Evolutionary conservation across 2,888 invertebrate genomes (phyloP), one percentile per base, ranked within the genome.

Genomic region (Scotopteryx bipunctaria): DNA sequence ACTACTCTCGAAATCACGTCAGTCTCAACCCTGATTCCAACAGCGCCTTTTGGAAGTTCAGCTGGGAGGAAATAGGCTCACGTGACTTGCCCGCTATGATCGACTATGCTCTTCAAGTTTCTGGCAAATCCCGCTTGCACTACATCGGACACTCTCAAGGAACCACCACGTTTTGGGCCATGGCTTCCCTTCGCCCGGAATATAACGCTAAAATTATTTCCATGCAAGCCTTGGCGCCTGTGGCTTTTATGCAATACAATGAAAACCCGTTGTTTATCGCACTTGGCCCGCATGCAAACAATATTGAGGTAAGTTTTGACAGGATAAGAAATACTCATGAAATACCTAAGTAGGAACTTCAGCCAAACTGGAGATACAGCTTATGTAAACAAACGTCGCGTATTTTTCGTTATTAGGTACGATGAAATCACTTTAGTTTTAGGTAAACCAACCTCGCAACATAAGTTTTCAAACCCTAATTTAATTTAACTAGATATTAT

Each of bases 61-160:
- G 95, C 61, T 97, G 94, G 93, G 95, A 97, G 73, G 93, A 96
- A 71, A 95, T 97, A 76, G 95, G 94, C 0, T 74, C 87, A 36
- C 91, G 84, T 55, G 97, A 98, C 78, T 67, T 97, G 9, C 95
- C 97, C 0, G 93, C 94, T 0, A 94, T 93, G 82, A 93, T 98
- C 40, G 94, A 97, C 72, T 92, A 94, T 69, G 88, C 94, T 1
- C 73, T 94, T 0, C 59, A 71, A 1, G 54, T 61, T 1, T 94
- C 95, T 0, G 91, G 91, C 0, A 86, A 91, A 13, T 62, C 88
- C 0, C 83, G 93, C 37, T 63, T 97, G 0, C 93, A 94, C 65
- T 96, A 96, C 72, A 84, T 95, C 14, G 97, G 96, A 0, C 96
- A 97, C 72, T 96, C 96, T 0, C 93, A 93, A 76, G 83, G 83